Evolutionary conservation across 30 jellyfish, hydroid and myxozoan genomes (phyloP).

Genomic region (Hydra vulgaris): DNA sequence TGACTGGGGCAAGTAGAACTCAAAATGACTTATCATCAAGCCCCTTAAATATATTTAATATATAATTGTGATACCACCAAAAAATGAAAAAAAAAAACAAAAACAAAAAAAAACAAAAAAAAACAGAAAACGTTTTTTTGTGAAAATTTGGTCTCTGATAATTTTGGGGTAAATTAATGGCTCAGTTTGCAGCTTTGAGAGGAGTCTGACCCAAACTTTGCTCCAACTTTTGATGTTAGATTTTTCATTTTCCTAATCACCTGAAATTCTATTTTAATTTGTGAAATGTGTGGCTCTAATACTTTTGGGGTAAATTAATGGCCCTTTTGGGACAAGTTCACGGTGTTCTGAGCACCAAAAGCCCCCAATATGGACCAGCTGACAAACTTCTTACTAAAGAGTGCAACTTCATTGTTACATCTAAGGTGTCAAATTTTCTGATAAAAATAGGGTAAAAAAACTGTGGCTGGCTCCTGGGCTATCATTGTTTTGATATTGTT

Average conservation of each 20-base stretch:
- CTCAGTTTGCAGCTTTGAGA: slow-evolving; percentile 8
- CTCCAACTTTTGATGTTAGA: neutral
- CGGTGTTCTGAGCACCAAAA: neutral
- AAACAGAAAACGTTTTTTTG: too few relatives aligned
- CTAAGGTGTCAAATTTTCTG: neutral
- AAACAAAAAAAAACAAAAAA: too few relatives aligned
- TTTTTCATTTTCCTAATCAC: neutral
- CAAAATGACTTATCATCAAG: too few relatives aligned
- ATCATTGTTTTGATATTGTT: too few relatives aligned
- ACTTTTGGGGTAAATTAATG: neutral
- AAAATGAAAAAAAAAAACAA: too few relatives aligned
- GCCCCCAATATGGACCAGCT: slow-evolving; percentile 4
- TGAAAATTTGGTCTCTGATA: too few relatives aligned
- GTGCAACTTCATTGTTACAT: too few relatives aligned
- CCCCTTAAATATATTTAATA: too few relatives aligned
- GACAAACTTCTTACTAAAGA: neutral
- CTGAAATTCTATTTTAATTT: slow-evolving; percentile 1
- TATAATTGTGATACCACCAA: too few relatives aligned
- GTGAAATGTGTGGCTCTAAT: neutral
- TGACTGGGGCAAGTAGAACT: too few relatives aligned
- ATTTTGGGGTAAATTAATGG: slow-evolving; percentile 2
- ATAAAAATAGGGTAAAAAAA: slow-evolving; percentile 2
- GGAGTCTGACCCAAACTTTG: neutral
- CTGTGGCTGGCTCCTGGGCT: slow-evolving; percentile 5
- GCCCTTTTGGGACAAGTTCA: slow-evolving; percentile 2